Evolutionary conservation across 2,888 invertebrate genomes (phyloP), one percentile per base, ranked within the genome.

Genomic region (Tetropium fuscum): DNA sequence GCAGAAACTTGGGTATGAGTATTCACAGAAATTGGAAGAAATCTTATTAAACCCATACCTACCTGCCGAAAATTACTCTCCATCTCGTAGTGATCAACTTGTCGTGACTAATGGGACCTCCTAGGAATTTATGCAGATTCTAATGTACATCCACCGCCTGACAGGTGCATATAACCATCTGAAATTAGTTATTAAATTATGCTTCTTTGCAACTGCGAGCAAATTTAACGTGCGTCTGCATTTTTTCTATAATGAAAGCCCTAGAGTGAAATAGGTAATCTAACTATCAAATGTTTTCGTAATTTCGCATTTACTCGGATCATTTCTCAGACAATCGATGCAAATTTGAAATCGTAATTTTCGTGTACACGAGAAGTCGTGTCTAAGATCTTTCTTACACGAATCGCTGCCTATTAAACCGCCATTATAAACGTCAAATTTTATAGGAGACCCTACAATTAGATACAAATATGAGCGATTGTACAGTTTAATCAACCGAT

Each of bases 401-500:
- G 45, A 25, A 38, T 55, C 27, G n/a, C 19, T 20, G 44, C 15
- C 45, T 54, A 44, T 54, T 54, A 54, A 18, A 16, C 19, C 10
- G 16, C 25, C 40, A 58, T 58, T 58, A 58, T 53, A 48, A 38
- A 58, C 53, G 53, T 58, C 53, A 53, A 58, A 53, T 48, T 45
- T 53, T n/a, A 19, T 19, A 45, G 53, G 19, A 56, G 30, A 45
- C 58, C 58, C 58, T 38, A 41, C 58, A 58, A 53, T 58, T 58
- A 58, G 44, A 38, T 20, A 8, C 27, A 6, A 25, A 53, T 30
- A 41, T 19, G 38, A 53, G 13, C 18, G 53, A 22, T 25, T 2
- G 34, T 48, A 49, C 16, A 38, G 36, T 49, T 49, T 38, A 49
- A 38, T 38, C 49, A 11, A 25, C 10, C 10, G 36, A 36, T 11